Base-by-base conservation (phyloP, 2,113 vertebrate genomes). In the Gila orcuttii region DNA sequence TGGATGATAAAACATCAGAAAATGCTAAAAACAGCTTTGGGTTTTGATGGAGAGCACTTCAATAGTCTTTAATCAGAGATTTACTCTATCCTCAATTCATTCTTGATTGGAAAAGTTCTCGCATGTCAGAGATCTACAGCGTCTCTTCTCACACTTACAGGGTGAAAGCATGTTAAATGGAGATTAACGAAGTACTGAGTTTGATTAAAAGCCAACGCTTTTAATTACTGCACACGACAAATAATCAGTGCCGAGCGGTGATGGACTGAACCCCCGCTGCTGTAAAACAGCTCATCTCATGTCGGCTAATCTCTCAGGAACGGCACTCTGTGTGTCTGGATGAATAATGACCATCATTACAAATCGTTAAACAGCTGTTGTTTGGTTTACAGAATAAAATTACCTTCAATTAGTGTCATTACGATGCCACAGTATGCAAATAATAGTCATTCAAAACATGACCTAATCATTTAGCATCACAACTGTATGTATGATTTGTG, bases 241-340 rank as follows among this genome's bases (percentile, higher is more conserved):
- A 80, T 59, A 73, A 91, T 91, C 87, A 88, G 55, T 59, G 85
- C 45, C 21, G 82, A 42, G 62, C 76, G 39, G 89, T 66, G 66
- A 57, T 11, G 7, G 33, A 78, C 69, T n/a, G 5, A 59, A 77
- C 69, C 42, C 82, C 76, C 62, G 45, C 55, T 66, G 57, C 57
- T 76, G 73, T 74, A 75, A 39, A 28, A 75, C 79, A 74, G 55
- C 47, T 62, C 59, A 57, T 87, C 66, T 45, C 60, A 19, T 57
- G 57, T 76, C 83, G 79, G 69, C 2, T 60, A 77, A 73, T 75
- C 79, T 83, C 85, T 28, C 33, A 7, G 66, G 50, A 85, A 52
- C 33, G 10, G 21, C 23, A 21, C 57, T 64, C 36, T 3, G 39
- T 36, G 83, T 19, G 59, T 64, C 19, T 23, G 36, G 4, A 64